Conservation (phyloP, 2,888 invertebrate species). For the Kuschelorhynchus macadamiae region DNA sequence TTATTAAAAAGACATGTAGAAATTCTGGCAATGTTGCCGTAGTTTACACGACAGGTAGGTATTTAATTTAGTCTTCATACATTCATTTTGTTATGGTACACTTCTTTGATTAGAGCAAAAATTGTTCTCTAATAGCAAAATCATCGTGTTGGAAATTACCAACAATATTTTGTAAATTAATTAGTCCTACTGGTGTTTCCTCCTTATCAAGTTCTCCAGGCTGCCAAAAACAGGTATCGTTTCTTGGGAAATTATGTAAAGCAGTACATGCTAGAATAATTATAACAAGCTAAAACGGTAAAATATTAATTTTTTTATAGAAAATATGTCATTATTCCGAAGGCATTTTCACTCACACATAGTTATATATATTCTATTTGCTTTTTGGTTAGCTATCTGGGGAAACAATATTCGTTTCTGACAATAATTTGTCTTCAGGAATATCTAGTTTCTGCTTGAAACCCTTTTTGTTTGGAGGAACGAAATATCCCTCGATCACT, state of each 20-base stretch:
- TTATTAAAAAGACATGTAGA: too few species aligned
- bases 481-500: constrained; percentile 49
- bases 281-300: constrained; percentile 32
- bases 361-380: constrained; percentile 49
- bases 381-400: constrained; percentile 32
- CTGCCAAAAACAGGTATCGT: constrained; percentile 7
- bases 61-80: too few species aligned
- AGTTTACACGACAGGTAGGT: too few species aligned
- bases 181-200: constrained; percentile 22
- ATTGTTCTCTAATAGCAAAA: constrained; percentile 5
- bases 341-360: constrained; percentile 44
- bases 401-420: constrained; percentile 32
- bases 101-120: constrained; percentile 7
- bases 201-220: too few species aligned
- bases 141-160: constrained; percentile 25
- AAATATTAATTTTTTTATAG: constrained; percentile 30
- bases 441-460: constrained; percentile 32
- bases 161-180: constrained; percentile 21
- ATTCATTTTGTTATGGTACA: too few species aligned
- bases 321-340: constrained; percentile 41
- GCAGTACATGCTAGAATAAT: constrained; percentile 25
- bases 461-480: constrained; percentile 29
- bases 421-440: constrained; percentile 39
- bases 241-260: constrained; percentile 30
- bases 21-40: too few species aligned